Evolutionary conservation across 2,113 vertebrate genomes (phyloP).

Genomic region (Gymnorhina tibicen): DNA sequence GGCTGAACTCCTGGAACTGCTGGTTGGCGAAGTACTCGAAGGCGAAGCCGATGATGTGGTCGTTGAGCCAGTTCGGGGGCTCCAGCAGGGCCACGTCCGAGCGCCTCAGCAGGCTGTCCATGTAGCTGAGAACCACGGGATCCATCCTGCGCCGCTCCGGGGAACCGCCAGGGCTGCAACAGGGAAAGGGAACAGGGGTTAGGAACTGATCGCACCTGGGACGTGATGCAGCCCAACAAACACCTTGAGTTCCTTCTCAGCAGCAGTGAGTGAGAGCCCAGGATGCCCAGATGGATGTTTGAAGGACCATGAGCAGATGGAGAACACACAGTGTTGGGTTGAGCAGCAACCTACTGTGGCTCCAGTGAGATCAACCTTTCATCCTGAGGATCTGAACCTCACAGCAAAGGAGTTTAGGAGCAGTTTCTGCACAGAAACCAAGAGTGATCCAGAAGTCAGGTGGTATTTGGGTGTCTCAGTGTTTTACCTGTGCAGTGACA

Average conservation of each 20-base stretch:
- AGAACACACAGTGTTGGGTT: rapidly evolving
- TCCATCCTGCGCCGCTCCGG: constrained; percentile 77
- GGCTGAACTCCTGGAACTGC: constrained; percentile 77
- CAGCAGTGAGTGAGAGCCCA: not conserved
- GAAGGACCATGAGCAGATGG: not conserved
- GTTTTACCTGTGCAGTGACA: not conserved
- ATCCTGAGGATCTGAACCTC: not conserved
- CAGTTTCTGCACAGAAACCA: not conserved
- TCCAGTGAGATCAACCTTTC: not conserved
- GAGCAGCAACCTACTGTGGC: not conserved
- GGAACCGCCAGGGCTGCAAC: constrained; percentile 36
- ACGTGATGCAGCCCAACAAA: rapidly evolving
- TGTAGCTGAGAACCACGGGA: constrained; percentile 91
- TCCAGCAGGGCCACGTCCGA: constrained; percentile 90
- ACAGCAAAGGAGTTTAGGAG: not conserved
- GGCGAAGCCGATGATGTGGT: constrained; percentile 92
- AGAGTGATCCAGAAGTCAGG: rapidly evolving
- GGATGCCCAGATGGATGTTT: not conserved
- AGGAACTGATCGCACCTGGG: not conserved
- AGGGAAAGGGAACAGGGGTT: not conserved
- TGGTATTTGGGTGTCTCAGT: not conserved
- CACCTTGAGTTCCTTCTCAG: not conserved
- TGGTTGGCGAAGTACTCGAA: constrained; percentile 89
- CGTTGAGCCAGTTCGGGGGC: constrained; percentile 93
- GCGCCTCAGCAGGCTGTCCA: constrained; percentile 89